phyloP scores from a whole-genome alignment of 1,140 invertebrate genomes.

The Glossosoma conforme region DNA sequence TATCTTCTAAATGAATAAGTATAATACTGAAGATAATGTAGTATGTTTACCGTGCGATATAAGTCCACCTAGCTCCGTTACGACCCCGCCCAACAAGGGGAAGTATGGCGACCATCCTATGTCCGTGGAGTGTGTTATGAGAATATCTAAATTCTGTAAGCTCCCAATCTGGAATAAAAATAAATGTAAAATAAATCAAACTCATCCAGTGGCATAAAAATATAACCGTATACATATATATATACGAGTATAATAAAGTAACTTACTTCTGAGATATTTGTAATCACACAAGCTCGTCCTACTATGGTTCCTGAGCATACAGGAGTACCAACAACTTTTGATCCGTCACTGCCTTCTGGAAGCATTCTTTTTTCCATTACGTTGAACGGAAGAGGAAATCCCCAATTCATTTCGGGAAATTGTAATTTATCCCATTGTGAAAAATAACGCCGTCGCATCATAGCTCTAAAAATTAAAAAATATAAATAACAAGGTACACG shows the following conservation, averaged over 20 bases:
- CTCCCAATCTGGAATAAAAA: slow-evolving; percentile 40
- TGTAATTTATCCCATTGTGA: slow-evolving; percentile 52
- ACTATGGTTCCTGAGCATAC: slow-evolving; percentile 63
- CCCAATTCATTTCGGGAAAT: slow-evolving; percentile 61
- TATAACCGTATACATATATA: slow-evolving; percentile 6
- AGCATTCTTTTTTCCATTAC: slow-evolving; percentile 15
- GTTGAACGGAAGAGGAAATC: slow-evolving; percentile 51
- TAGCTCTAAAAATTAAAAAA: slow-evolving; percentile 51
- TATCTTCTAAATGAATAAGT: too few species aligned
- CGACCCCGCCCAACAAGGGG: slow-evolving; percentile 70
- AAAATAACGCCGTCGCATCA: slow-evolving; percentile 55
- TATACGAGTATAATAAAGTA: background rate
- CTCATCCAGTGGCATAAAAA: background rate
- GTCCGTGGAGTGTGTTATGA: slow-evolving; percentile 75
- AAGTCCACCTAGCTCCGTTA: slow-evolving; percentile 80
- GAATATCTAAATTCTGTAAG: slow-evolving; percentile 61
- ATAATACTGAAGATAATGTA: too few species aligned
- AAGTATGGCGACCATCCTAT: slow-evolving; percentile 88
- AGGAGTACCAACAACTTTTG: slow-evolving; percentile 58
- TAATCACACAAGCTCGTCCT: slow-evolving; percentile 66
- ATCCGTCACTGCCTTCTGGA: slow-evolving; percentile 31
- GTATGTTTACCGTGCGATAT: slow-evolving; percentile 72
- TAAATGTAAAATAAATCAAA: background rate
- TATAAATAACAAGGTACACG: too few species aligned
- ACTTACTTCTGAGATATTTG: slow-evolving; percentile 45